phyloP scores from a whole-genome alignment of 1,140 invertebrate species.

The Gryllus bimaculatus region DNA sequence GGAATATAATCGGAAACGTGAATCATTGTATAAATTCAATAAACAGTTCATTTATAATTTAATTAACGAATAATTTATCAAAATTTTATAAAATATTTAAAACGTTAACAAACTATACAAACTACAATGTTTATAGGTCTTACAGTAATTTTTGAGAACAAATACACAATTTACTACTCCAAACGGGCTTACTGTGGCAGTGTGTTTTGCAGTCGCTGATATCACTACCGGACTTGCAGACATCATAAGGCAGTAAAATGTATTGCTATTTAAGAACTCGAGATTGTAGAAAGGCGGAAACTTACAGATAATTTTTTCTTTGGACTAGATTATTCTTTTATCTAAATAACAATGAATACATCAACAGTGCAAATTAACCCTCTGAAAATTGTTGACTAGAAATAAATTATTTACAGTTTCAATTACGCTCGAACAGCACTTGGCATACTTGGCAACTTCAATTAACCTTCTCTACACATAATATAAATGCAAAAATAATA shows the following conservation, averaged over 20 bases:
- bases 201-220: conserved; percentile 63
- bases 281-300: no score
- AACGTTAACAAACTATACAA: background rate
- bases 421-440: background rate
- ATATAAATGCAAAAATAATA: no score
- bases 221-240: conserved; percentile 55
- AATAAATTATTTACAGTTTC: background rate
- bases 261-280: background rate
- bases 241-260: conserved; percentile 8
- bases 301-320: no score
- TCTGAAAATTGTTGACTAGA: background rate
- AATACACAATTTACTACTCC: conserved; percentile 17
- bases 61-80: background rate
- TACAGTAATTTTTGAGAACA: conserved; percentile 7
- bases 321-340: no score
- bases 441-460: background rate
- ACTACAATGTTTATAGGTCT: background rate
- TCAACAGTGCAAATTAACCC: no score
- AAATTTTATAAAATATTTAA: background rate
- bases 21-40: background rate
- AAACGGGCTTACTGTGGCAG: conserved; percentile 56
- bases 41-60: conserved; percentile 7
- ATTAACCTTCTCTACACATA: no score
- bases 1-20: conserved; percentile 25
- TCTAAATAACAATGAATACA: no score